Evolutionary conservation across 2,113 vertebrate species (phyloP), one percentile per base, ranked within the genome.

Genomic region (Poeciliopsis retropinna): DNA sequence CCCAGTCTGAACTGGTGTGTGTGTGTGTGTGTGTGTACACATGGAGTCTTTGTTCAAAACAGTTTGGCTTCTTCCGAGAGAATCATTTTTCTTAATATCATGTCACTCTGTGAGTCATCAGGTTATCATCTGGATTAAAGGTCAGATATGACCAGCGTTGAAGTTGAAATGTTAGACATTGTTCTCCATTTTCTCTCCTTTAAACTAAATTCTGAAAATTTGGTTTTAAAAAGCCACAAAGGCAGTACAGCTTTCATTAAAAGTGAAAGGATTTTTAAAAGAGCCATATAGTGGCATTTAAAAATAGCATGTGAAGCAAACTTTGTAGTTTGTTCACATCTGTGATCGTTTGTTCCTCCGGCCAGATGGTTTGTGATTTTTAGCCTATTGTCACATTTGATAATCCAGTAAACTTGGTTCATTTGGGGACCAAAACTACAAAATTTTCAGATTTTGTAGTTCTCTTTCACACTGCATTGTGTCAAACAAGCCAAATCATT

Each of bases 1-100:
- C 79, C 86, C 81, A 65, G 70, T 70, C 73, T 80, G 69, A 83
- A 63, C 82, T 41, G 67, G 44, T 32, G 72, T 37, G 70, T 67
- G 72, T 73, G 68, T 76, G 63, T 77, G 76, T 78, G 64, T 51
- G 39, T 72, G 72, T 39, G 25, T 57, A 1, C 9, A 3, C 7
- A n/a, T 6, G 29, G 1, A 62, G 44, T 64, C 66, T 37, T 65
- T 34, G 10, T 75, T 51, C 22, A 37, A 64, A 73, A 70, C 57
- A 51, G 75, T 29, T 72, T 9, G 11, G 41, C 60, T 76, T 28
- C 66, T 74, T 19, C 32, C 11, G n/a, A 44, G 69, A 34, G 44
- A 19, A 28, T 57, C 65, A 60, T 1, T 1, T 17, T 47, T 17
- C 39, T 41, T 41, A 4, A 51, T 60, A 67, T 39, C 15, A 57